Percentiles rank a stretch among this genome's conserved stretches.
phyloP scores from a whole-genome alignment of 2,888 invertebrate species.

The Cerastoderma edule region DNA sequence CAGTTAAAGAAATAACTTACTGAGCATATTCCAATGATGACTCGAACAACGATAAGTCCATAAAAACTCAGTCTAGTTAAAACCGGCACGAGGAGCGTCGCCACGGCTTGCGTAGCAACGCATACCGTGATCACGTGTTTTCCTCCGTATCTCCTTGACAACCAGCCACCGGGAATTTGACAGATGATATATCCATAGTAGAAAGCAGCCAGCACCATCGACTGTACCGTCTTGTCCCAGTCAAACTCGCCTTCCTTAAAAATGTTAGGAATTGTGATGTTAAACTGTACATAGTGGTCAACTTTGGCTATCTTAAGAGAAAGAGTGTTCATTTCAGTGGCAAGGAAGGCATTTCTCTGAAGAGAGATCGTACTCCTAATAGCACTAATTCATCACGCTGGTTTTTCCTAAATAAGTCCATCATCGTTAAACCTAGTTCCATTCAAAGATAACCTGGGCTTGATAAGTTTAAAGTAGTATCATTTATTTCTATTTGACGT shows the following conservation, averaged over 20 bases:
- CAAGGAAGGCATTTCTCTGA: too few relatives aligned
- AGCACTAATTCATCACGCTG: too few relatives aligned
- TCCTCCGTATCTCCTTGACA: slow-evolving; percentile 64
- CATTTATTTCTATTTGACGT: too few relatives aligned
- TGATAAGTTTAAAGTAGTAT: too few relatives aligned
- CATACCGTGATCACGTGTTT: slow-evolving; percentile 33
- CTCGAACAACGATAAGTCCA: slow-evolving; percentile 6
- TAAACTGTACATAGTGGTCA: too few relatives aligned
- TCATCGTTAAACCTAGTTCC: too few relatives aligned
- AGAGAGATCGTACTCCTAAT: too few relatives aligned
- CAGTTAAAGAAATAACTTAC: too few relatives aligned
- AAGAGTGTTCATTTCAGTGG: not conserved
- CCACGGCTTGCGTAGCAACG: slow-evolving; percentile 21
- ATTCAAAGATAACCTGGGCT: too few relatives aligned
- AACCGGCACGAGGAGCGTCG: slow-evolving; percentile 27
- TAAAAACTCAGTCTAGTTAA: slow-evolving; percentile 24
- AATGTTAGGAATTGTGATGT: too few relatives aligned
- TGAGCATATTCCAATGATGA: slow-evolving; percentile 15
- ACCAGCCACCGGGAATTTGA: slow-evolving; percentile 80
- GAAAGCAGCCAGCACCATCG: slow-evolving; percentile 85
- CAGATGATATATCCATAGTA: slow-evolving; percentile 85
- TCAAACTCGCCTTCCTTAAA: slow-evolving; percentile 81
- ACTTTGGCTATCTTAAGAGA: too few relatives aligned
- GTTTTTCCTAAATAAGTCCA: too few relatives aligned
- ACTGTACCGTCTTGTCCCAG: slow-evolving; percentile 85